Base-by-base conservation (phyloP, 1,140 invertebrate species). In the Leptinotarsa lineolata region DNA sequence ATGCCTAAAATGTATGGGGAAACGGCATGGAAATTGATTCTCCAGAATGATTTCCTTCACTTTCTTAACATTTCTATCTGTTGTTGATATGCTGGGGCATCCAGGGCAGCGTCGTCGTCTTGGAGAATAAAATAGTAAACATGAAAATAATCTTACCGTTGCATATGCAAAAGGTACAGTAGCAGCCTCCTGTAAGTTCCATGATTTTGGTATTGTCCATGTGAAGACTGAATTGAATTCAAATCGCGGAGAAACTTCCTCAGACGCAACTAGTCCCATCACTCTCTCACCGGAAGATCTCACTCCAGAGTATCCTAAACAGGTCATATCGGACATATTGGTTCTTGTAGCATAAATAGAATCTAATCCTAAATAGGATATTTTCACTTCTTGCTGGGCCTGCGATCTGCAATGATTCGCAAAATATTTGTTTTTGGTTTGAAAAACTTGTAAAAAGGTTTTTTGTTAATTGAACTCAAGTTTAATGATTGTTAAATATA, bases 161-260 rank as follows among this genome's bases (percentile, higher is more conserved):
- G 89, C 88, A 81, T 97, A 97, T 12, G 92, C 93, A 2, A 92
- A 91, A 4, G 96, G 95, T 0, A 97, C 88, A 0, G 95, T 95
- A 0, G 94, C 93, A 2, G 95, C 96, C 64, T 97, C 93, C 80
- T 93, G 91, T 20, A 98, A 84, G 1, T 39, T 89, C 96, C 95
- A 97, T 5, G 89, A 80, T 1, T 94, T 88, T 4, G 96, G 96
- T 21, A 98, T 86, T 2, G 89, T 80, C 95, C 95, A 97, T 11
- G 72, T 73, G 16, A 73, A 73, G 11, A 90, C 77, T 4, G 94
- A 87, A 58, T 85, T 89, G 12, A 86, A 85, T 54, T 87, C 60
- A 2, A 90, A 80, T 70, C 89, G 75, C 44, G 92, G 92, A 0
- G 90, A 81, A 64, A 94, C 83, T 5, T 87, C 88, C 61, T 86